phyloP scores from a whole-genome alignment of 1,140 invertebrate species.

The Thaumatotibia leucotreta region DNA sequence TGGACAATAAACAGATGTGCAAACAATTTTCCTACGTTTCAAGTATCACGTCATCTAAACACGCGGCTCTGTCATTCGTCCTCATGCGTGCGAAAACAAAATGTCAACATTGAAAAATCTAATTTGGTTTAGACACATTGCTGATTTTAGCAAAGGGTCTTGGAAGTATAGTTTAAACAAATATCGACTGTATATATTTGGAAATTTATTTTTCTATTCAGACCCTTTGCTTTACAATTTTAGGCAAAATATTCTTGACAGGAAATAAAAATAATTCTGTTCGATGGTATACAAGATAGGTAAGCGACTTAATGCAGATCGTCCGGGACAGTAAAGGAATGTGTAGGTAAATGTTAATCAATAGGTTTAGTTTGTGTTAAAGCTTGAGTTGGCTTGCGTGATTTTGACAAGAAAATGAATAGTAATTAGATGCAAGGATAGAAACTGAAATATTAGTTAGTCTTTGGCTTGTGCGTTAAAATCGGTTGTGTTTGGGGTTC shows the following conservation, averaged over 20 bases:
- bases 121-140: constrained; percentile 34
- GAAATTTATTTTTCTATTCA: constrained; percentile 26
- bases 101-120: constrained; percentile 30
- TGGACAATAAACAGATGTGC: constrained; percentile 68
- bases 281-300: neutral
- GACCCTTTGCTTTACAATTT: constrained; percentile 71
- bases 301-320: constrained; percentile 4
- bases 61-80: constrained; percentile 45
- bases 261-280: constrained; percentile 2
- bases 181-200: constrained; percentile 18
- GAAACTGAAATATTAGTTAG: neutral
- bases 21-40: constrained; percentile 71
- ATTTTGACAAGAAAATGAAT: neutral
- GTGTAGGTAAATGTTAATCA: constrained; percentile 3
- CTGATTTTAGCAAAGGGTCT: constrained; percentile 60
- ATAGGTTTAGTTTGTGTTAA: neutral
- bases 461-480: neutral
- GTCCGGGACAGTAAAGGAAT: neutral
- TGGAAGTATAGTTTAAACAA: constrained; percentile 9
- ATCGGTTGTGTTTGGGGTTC: neutral
- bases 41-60: constrained; percentile 33
- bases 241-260: constrained; percentile 12
- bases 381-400: neutral
- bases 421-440: neutral
- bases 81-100: constrained; percentile 42